These are phyloP conservation scores for Falco peregrinus DNA, from an alignment of 2,797 vertebrate genomes.

Conservation along the genomic window DNA sequence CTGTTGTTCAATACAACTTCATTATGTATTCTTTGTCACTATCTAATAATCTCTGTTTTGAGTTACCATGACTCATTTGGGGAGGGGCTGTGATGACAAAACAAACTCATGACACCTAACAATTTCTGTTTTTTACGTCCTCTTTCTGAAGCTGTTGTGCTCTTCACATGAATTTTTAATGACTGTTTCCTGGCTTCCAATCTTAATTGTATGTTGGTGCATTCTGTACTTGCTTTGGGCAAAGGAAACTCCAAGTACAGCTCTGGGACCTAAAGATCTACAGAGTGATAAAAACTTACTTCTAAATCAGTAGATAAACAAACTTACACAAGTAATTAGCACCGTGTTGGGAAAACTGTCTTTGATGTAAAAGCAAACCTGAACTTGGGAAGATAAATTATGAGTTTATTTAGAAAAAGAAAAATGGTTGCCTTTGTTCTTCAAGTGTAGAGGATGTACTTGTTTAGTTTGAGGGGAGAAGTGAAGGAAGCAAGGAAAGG, in stretches of 20 bases:
- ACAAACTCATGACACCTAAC: not conserved
- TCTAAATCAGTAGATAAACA: not conserved
- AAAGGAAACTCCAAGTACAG: not conserved
- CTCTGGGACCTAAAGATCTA: not conserved
- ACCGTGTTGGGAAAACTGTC: not conserved
- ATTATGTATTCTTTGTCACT: not conserved
- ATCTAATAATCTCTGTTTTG: constrained; percentile 15
- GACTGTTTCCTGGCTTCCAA: not conserved
- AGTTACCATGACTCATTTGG: constrained; percentile 16
- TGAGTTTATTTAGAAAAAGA: not conserved
- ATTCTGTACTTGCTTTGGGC: not conserved
- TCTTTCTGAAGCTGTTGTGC: not conserved
- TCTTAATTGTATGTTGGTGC: not conserved
- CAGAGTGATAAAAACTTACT: not conserved
- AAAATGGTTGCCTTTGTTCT: not conserved
- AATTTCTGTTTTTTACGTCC: not conserved
- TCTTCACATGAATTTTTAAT: not conserved
- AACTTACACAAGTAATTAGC: not conserved
- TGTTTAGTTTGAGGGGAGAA: not conserved
- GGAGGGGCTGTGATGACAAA: constrained; percentile 15
- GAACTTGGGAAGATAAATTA: not conserved
- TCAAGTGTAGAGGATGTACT: not conserved
- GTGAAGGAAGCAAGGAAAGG: not conserved
- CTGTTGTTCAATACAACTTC: not conserved
- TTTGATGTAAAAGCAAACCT: not conserved